Conservation (phyloP, 2,113 vertebrate species). For the Taurulus bubalis region DNA sequence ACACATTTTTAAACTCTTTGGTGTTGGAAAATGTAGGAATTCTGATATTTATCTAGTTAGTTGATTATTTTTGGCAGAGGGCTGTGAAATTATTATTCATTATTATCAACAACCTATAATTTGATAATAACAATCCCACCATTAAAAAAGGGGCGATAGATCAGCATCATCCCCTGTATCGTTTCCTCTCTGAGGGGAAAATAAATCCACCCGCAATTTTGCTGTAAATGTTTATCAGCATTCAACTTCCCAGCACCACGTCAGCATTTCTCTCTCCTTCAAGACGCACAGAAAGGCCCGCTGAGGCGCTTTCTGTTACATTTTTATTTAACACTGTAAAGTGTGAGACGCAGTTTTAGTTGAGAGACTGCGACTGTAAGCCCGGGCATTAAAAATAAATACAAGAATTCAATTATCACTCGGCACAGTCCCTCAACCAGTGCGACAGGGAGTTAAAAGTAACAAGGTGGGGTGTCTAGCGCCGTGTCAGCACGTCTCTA, state of each 20-base stretch:
- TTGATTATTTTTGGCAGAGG: not conserved
- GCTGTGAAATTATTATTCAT: not conserved
- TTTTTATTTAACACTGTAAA: constrained; percentile 59
- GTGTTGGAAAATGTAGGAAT: not conserved
- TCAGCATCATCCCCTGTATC: not conserved
- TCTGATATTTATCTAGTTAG: not conserved
- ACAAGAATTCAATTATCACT: constrained; percentile 73
- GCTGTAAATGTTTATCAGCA: constrained; percentile 27
- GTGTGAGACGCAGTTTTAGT: constrained; percentile 54
- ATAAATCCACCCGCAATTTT: constrained; percentile 30
- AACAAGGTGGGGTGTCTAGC: constrained; percentile 63
- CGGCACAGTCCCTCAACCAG: constrained; percentile 39
- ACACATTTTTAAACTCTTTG: not conserved
- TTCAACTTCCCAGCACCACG: not conserved
- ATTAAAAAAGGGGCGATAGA: constrained; percentile 6
- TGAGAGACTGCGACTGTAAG: constrained; percentile 44
- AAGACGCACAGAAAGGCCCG: constrained; percentile 21
- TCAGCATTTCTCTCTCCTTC: constrained; percentile 35
- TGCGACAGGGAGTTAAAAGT: constrained; percentile 56
- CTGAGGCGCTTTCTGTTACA: constrained; percentile 48
- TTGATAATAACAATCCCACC: not conserved
- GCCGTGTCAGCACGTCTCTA: constrained; percentile 82
- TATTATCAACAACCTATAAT: not conserved
- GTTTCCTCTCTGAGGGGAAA: not conserved
- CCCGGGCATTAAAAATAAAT: constrained; percentile 54